These are phyloP conservation scores for Aurelia coerulea DNA, from an alignment of 30 jellyfish, hydroid and myxozoan genomes.

Conservation along the genomic window DNA sequence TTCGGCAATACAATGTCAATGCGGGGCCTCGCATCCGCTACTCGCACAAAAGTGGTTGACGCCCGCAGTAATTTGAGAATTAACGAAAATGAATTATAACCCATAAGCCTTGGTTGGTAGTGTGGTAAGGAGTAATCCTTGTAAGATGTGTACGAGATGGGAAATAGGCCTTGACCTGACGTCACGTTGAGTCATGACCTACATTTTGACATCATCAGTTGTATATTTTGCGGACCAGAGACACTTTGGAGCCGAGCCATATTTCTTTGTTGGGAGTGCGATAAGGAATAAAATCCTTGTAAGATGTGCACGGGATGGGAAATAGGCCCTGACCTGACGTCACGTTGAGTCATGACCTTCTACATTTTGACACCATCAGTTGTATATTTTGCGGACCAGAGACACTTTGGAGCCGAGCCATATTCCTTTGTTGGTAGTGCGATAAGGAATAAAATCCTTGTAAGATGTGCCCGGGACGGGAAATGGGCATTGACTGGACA, in stretches of 20 bases:
- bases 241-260: not conserved
- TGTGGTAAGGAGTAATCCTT: constrained; percentile 7
- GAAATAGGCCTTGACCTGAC: constrained; percentile 13
- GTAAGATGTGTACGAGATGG: constrained; percentile 19
- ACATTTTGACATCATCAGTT: not conserved
- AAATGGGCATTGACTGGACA: constrained; percentile 1
- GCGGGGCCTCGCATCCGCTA: constrained; percentile 10
- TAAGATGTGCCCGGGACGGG: constrained; percentile 21
- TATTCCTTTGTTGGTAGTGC: not conserved
- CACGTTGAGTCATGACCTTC: not conserved
- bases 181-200: not conserved
- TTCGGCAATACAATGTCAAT: not conserved
- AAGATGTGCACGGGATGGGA: constrained; percentile 28
- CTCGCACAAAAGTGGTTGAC: not conserved
- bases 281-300: constrained; percentile 5
- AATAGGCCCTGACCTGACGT: constrained; percentile 9
- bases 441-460: constrained; percentile 1
- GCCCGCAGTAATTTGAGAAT: constrained; percentile 34
- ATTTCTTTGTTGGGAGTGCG: not conserved
- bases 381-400: not conserved
- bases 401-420: no score
- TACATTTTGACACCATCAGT: not conserved
- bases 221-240: not conserved
- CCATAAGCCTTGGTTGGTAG: constrained; percentile 1
- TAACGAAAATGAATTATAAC: constrained; percentile 26